These are phyloP conservation scores for Fistularia tabacaria DNA, from an alignment of 2,797 vertebrate genomes.

Conservation along the genomic window DNA sequence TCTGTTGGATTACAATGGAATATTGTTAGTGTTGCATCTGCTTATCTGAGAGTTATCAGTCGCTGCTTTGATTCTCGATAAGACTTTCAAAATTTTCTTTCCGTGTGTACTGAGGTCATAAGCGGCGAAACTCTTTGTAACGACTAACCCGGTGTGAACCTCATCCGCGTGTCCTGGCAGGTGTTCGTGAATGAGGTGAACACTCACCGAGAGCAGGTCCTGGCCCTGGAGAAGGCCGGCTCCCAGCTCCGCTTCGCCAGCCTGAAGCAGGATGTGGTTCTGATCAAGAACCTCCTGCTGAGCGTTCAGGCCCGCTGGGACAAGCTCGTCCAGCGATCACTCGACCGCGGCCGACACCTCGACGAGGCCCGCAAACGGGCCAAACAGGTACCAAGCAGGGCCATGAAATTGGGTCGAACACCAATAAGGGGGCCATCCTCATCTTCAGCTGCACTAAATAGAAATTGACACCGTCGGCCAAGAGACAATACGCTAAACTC, in stretches of 20 bases:
- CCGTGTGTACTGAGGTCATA: no score
- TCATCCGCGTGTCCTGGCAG: conserved; percentile 55
- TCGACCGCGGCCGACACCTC: conserved; percentile 91
- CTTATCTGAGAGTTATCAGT: no score
- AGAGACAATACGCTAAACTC: not conserved
- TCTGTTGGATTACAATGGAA: no score
- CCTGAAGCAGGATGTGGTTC: conserved; percentile 95
- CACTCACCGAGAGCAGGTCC: conserved; percentile 91
- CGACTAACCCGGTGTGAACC: not conserved
- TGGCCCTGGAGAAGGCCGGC: conserved; percentile 92
- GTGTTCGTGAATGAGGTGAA: conserved; percentile 98
- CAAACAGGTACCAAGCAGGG: conserved; percentile 92
- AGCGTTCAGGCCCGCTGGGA: conserved; percentile 98
- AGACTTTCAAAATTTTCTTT: no score
- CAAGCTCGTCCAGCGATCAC: conserved; percentile 94
- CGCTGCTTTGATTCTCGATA: no score
- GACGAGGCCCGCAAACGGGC: conserved; percentile 95
- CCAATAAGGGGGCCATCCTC: not conserved
- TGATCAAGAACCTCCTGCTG: conserved; percentile 97
- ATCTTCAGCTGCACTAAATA: not conserved
- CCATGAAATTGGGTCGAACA: no score
- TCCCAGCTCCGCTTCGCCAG: conserved; percentile 97
- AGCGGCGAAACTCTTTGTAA: not conserved
- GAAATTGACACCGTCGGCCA: not conserved
- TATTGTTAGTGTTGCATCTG: no score